Percentiles rank a stretch among this genome's conserved stretches.
Conservation (phyloP, 2,797 vertebrate species). For the Myioborus miniatus region DNA sequence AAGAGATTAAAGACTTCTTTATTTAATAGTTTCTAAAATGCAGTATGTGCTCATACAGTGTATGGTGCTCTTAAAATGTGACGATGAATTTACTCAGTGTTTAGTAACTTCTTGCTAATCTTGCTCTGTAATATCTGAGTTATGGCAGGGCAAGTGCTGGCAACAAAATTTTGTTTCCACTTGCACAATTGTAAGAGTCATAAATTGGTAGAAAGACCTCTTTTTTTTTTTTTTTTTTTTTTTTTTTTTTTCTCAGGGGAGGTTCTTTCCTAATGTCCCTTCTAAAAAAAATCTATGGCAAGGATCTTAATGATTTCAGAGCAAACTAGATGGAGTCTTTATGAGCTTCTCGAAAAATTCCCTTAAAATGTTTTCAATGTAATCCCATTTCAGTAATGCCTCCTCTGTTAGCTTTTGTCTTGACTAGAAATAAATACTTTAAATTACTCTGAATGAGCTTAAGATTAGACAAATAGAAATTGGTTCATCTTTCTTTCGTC, state of each 20-base stretch:
- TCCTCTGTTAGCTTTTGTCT: neutral
- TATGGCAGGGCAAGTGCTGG: neutral
- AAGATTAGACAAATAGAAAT: neutral
- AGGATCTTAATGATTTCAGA: constrained; percentile 3
- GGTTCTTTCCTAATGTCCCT: neutral
- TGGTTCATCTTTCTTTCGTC: neutral
- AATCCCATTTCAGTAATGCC: neutral
- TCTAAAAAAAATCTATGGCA: neutral
- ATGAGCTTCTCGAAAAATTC: neutral
- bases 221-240: neutral
- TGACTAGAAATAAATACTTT: neutral
- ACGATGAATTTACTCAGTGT: neutral
- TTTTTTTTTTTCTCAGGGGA: neutral
- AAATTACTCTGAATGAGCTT: neutral
- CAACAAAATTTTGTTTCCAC: constrained; percentile 35
- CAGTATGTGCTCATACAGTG: fast-evolving
- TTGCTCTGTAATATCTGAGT: neutral
- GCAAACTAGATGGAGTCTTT: neutral
- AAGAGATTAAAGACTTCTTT: neutral
- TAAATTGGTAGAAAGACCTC: neutral
- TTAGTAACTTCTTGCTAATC: neutral
- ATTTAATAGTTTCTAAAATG: neutral
- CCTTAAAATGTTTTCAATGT: neutral
- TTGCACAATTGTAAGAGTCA: neutral
- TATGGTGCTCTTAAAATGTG: neutral